A percentile compares a stretch with the other conserved stretches of the same genome.
Evolutionary conservation across 2,113 vertebrate genomes (phyloP).

Genomic region (Tonatia bakeri): DNA sequence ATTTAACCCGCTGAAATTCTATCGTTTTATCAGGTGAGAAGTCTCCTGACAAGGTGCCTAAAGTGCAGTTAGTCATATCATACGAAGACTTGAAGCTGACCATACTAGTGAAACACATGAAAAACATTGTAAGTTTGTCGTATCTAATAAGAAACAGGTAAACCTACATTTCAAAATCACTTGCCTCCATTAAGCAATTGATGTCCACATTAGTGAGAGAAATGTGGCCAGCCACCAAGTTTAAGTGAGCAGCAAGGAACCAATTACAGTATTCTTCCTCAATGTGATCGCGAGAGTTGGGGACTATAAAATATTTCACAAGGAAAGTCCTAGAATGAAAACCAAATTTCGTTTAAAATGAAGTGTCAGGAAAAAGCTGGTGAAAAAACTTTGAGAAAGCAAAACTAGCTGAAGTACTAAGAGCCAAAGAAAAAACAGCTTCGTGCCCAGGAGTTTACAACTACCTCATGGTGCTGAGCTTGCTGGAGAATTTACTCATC

Average conservation of each 20-base stretch:
- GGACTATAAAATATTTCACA: neutral
- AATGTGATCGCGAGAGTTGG: neutral
- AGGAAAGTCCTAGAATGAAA: neutral
- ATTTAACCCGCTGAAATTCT: slow-evolving; percentile 29
- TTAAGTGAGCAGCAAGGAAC: neutral
- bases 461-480: neutral
- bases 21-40: slow-evolving; percentile 59
- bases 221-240: neutral
- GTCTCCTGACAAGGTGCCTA: slow-evolving; percentile 68
- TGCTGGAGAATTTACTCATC: neutral
- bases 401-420: neutral
- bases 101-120: slow-evolving; percentile 89
- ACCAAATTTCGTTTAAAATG: neutral
- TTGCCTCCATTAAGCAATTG: neutral
- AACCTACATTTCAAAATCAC: neutral
- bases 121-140: slow-evolving; percentile 87
- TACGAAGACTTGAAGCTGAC: slow-evolving; percentile 80
- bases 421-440: neutral
- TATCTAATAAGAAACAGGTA: neutral
- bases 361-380: neutral
- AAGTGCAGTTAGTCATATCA: slow-evolving; percentile 86
- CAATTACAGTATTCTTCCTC: neutral
- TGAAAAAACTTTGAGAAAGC: neutral
- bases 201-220: neutral
- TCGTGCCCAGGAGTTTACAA: neutral